A percentile compares a stretch with the other conserved stretches of the same genome.
Evolutionary conservation across 1,140 invertebrate genomes (phyloP).

Genomic region (Cyclargus thomasi): DNA sequence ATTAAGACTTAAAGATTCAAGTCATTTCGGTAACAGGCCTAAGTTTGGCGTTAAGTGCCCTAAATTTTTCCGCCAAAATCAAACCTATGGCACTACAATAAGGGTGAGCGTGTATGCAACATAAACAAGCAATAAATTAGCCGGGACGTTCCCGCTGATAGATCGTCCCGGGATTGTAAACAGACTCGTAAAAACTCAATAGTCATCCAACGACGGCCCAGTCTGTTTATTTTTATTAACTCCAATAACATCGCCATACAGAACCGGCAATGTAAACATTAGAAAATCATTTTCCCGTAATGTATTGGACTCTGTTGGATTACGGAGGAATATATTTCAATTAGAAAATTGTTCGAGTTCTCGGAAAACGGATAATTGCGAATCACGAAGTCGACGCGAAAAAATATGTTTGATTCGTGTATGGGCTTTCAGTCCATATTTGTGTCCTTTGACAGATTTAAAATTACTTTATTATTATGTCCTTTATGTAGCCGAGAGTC

Average conservation of each 20-base stretch:
- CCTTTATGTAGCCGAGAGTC: too few relatives aligned
- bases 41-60: background rate
- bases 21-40: background rate
- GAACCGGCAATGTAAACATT: slow-evolving; percentile 2
- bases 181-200: slow-evolving; percentile 28
- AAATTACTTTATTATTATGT: too few relatives aligned
- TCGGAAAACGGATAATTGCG: too few relatives aligned
- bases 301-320: too few relatives aligned
- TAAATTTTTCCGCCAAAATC: background rate
- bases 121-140: slow-evolving; percentile 46
- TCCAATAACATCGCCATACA: background rate
- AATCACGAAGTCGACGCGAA: too few relatives aligned
- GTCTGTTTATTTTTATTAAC: slow-evolving; percentile 15
- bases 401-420: too few relatives aligned
- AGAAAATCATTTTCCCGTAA: too few relatives aligned
- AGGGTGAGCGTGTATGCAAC: slow-evolving; percentile 20
- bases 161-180: slow-evolving; percentile 29
- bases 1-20: background rate
- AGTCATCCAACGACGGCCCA: slow-evolving; percentile 17
- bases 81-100: slow-evolving; percentile 9
- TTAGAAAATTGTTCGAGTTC: too few relatives aligned
- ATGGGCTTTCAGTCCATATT: too few relatives aligned
- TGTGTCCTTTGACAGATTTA: too few relatives aligned
- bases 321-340: too few relatives aligned
- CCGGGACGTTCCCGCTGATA: slow-evolving; percentile 12